These are phyloP conservation scores for Zaprionus africanus DNA, from an alignment of 1,140 invertebrate species.

Conservation along the genomic window DNA sequence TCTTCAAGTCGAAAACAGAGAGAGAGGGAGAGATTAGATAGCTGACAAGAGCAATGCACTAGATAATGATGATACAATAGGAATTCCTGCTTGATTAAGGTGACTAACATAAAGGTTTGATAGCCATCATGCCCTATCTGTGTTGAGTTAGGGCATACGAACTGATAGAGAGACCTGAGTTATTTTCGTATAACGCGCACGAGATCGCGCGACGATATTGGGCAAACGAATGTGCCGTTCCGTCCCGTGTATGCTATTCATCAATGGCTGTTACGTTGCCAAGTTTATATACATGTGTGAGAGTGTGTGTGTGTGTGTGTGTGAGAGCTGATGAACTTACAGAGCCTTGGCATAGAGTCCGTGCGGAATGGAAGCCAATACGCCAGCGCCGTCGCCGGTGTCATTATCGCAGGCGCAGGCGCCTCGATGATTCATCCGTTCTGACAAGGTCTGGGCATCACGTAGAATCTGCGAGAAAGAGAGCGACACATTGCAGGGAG, in stretches of 20 bases:
- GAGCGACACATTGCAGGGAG: neutral
- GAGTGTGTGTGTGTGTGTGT: slow-evolving; percentile 13
- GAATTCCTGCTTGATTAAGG: slow-evolving; percentile 6
- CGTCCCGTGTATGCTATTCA: slow-evolving; percentile 52
- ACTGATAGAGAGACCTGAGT: slow-evolving; percentile 51
- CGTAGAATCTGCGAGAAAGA: slow-evolving; percentile 90
- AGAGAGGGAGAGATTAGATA: slow-evolving; percentile 6
- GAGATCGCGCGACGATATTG: slow-evolving; percentile 65
- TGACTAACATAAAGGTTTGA: neutral
- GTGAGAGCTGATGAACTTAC: slow-evolving; percentile 86
- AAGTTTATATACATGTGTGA: slow-evolving; percentile 33
- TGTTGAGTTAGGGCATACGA: slow-evolving; percentile 18
- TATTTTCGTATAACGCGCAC: slow-evolving; percentile 73
- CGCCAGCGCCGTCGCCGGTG: slow-evolving; percentile 98
- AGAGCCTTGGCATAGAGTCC: slow-evolving; percentile 94
- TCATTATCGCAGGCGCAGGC: slow-evolving; percentile 99
- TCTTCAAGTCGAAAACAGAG: neutral
- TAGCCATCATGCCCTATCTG: neutral
- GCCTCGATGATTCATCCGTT: slow-evolving; percentile 99
- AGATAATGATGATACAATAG: neutral
- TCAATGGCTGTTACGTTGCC: slow-evolving; percentile 63
- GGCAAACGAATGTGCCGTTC: slow-evolving; percentile 16
- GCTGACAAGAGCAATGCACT: neutral
- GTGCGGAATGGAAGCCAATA: slow-evolving; percentile 98
- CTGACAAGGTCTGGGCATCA: slow-evolving; percentile 96